Evolutionary conservation across 2,113 vertebrate genomes (phyloP).

Genomic region (Oreocharis arfaki): DNA sequence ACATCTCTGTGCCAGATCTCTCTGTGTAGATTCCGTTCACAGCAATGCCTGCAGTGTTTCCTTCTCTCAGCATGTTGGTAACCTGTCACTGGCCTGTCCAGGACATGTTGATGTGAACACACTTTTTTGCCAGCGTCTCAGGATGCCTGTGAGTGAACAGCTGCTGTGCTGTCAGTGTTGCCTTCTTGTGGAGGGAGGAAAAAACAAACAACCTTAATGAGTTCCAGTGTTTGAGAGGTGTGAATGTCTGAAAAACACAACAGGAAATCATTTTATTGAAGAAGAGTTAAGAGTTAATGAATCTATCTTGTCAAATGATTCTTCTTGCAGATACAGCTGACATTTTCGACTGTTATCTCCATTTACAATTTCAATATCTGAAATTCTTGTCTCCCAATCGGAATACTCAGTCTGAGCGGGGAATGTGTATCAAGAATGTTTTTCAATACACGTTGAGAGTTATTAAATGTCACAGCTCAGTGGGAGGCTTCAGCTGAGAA

Average conservation of each 20-base stretch:
- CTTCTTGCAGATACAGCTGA: not conserved
- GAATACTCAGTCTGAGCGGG: not conserved
- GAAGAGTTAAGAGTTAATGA: not conserved
- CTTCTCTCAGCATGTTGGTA: not conserved
- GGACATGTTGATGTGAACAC: not conserved
- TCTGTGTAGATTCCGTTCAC: not conserved
- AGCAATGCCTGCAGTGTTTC: not conserved
- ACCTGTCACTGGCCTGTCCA: not conserved
- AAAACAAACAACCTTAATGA: not conserved
- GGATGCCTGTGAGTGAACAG: not conserved
- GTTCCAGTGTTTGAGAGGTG: not conserved
- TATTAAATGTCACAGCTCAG: not conserved
- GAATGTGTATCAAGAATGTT: not conserved
- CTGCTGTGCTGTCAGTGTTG: not conserved
- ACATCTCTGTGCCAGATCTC: not conserved
- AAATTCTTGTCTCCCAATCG: not conserved
- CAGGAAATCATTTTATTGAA: not conserved
- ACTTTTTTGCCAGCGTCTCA: not conserved
- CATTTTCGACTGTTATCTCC: not conserved
- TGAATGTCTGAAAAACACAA: not conserved
- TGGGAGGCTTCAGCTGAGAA: not conserved
- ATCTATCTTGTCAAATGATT: constrained; percentile 14
- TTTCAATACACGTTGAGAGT: not conserved
- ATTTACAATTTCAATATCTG: not conserved
- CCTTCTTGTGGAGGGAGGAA: not conserved